Evolutionary conservation across 2,888 invertebrate genomes (phyloP), one percentile per base, ranked within the genome.

Genomic region (Heliconius erato): DNA sequence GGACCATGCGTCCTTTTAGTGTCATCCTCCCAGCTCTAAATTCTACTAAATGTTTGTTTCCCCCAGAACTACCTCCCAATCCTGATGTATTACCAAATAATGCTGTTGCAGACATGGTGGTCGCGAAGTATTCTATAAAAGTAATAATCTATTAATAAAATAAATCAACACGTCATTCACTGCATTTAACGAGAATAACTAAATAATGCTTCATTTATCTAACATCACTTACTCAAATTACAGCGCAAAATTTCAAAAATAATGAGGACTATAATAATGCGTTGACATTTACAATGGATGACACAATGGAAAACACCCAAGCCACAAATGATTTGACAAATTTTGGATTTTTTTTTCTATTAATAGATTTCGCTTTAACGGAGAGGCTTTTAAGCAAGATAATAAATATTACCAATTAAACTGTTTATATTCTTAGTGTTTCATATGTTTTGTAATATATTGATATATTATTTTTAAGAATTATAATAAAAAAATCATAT

Each of bases 21-120:
- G 97, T 98, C 99, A 99, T 99, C 96, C 99, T 99, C 49, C 99
- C 99, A 86, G 99, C 99, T 88, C 98, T 97, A 91, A 99, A 99
- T 96, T 99, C 99, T 2, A 99, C 98, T 85, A 99, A 95, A 95
- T 99, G 98, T 92, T 98, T 98, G 87, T 97, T 98, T 81, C 98
- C 98, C 77, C 98, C 97, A 49, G 98, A 98, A 84, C 98, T 97
- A 81, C 98, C 98, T 65, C 98, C 98, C 82, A 98, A 97, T 69
- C 97, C 96, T 81, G 97, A 97, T 85, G 97, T 96, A 92, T 97
- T 98, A 49, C 98, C 98, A 94, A 98, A 98, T 88, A 98, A 94
- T 80, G 98, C 98, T 86, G 97, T 97, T 84, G 97, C 96, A 85
- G 97, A 96, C 97, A 97, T 97, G 81, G 84, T 91, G 83, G 82